Evolutionary conservation across 1,140 invertebrate species (phyloP).

Genomic region (Trypoxylus dichotomus): DNA sequence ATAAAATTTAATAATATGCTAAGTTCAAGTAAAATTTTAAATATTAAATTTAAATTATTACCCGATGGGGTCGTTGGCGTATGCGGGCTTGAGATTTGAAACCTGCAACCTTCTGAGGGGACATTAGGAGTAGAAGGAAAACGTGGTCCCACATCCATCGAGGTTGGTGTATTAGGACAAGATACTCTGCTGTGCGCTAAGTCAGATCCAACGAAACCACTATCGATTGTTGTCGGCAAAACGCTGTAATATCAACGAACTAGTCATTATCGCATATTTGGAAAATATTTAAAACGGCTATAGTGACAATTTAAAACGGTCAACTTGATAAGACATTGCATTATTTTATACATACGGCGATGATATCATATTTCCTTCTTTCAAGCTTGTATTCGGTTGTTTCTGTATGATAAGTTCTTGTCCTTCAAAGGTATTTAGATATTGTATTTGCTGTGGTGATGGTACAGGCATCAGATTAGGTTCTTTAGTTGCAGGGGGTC

Average conservation of each 20-base stretch:
- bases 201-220: slow-evolving; percentile 49
- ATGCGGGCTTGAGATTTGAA: slow-evolving; percentile 56
- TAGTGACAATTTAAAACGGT: no score
- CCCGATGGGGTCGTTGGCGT: slow-evolving; percentile 50
- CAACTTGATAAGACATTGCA: no score
- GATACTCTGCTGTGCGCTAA: slow-evolving; percentile 51
- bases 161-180: slow-evolving; percentile 56
- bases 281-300: no score
- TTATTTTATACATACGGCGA: slow-evolving; percentile 49
- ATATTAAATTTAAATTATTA: slow-evolving; percentile 30
- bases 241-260: slow-evolving; percentile 39
- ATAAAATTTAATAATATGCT: not conserved
- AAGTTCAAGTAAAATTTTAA: not conserved
- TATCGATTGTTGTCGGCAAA: slow-evolving; percentile 50
- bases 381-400: slow-evolving; percentile 90
- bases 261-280: not conserved
- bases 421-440: slow-evolving; percentile 93
- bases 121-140: slow-evolving; percentile 51
- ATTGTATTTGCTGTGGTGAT: slow-evolving; percentile 94
- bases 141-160: slow-evolving; percentile 51
- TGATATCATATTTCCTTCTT: slow-evolving; percentile 54
- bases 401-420: slow-evolving; percentile 96
- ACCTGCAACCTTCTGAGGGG: slow-evolving; percentile 51
- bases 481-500: slow-evolving; percentile 62
- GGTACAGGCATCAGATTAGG: slow-evolving; percentile 94